Evolutionary conservation across 2,888 invertebrate species (phyloP).

Genomic region (Metallyticus violacea): DNA sequence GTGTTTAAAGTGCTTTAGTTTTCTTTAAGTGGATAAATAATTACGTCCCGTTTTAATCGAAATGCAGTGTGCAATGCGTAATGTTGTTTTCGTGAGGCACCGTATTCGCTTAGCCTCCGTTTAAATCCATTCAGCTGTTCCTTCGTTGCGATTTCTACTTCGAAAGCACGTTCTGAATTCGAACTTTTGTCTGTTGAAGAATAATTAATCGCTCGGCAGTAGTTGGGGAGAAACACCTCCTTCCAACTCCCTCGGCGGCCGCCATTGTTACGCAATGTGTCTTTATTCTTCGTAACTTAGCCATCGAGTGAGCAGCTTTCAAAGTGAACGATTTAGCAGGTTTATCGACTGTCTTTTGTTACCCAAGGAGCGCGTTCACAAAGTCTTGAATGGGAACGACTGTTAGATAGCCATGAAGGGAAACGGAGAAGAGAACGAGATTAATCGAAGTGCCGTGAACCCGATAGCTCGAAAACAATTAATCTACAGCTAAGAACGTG

Average conservation of each 20-base stretch:
- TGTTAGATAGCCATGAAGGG: slow-evolving; percentile 1
- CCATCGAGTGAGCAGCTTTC: background rate
- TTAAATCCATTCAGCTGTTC: background rate
- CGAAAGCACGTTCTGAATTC: background rate
- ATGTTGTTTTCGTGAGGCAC: too few species aligned
- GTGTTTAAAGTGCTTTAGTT: too few species aligned
- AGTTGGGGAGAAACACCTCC: background rate
- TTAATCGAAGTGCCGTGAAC: slow-evolving; percentile 21
- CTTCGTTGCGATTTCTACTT: background rate
- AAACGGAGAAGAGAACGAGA: background rate
- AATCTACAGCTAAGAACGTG: slow-evolving; percentile 9
- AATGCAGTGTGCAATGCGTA: too few species aligned
- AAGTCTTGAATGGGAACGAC: background rate
- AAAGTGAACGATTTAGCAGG: slow-evolving; percentile 8
- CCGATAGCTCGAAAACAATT: slow-evolving; percentile 22
- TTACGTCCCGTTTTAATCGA: too few species aligned
- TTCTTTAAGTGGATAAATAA: too few species aligned
- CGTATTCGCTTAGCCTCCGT: background rate
- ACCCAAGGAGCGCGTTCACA: background rate
- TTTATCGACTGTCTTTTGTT: slow-evolving; percentile 20
- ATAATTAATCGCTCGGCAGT: slow-evolving; percentile 1
- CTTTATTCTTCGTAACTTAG: slow-evolving; percentile 11
- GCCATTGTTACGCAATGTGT: slow-evolving; percentile 10
- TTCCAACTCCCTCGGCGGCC: background rate
- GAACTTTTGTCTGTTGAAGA: slow-evolving; percentile 13